Percentiles rank a stretch among this genome's conserved stretches.
These are phyloP conservation scores for Cepphus grylle DNA, from an alignment of 2,113 vertebrate genomes.

Conservation along the genomic window DNA sequence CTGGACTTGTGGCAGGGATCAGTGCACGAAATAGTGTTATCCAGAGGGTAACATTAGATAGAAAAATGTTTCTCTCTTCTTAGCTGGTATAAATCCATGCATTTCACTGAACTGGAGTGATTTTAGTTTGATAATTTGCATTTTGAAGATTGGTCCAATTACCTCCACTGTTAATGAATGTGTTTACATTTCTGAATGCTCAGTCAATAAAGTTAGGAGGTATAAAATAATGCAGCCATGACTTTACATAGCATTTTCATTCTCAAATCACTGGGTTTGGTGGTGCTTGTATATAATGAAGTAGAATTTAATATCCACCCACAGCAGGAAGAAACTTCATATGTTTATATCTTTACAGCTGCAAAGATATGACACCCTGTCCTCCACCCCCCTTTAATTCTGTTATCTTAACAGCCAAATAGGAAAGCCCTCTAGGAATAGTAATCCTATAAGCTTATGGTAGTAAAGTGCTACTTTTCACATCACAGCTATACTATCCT, in stretches of 20 bases:
- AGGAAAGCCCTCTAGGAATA: neutral
- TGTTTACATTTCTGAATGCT: neutral
- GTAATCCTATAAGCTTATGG: neutral
- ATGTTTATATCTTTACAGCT: neutral
- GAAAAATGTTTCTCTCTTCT: neutral
- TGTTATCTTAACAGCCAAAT: slow-evolving; percentile 12
- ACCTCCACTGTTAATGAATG: neutral
- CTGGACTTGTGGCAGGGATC: neutral
- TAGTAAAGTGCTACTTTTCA: neutral
- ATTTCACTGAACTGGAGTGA: neutral
- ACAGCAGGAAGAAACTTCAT: neutral
- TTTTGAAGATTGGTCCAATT: neutral
- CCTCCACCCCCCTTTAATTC: neutral
- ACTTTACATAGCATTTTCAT: neutral
- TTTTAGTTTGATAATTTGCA: neutral
- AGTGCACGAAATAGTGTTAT: neutral
- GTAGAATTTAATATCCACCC: neutral
- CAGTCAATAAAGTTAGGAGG: neutral
- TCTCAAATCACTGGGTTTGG: neutral
- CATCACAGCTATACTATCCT: neutral
- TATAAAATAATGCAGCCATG: neutral
- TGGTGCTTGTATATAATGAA: neutral
- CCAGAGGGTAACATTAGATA: neutral
- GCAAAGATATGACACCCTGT: neutral
- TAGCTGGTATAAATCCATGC: neutral